Base-by-base conservation (phyloP, 2,113 vertebrate genomes). In the Gopherus evgoodei region DNA sequence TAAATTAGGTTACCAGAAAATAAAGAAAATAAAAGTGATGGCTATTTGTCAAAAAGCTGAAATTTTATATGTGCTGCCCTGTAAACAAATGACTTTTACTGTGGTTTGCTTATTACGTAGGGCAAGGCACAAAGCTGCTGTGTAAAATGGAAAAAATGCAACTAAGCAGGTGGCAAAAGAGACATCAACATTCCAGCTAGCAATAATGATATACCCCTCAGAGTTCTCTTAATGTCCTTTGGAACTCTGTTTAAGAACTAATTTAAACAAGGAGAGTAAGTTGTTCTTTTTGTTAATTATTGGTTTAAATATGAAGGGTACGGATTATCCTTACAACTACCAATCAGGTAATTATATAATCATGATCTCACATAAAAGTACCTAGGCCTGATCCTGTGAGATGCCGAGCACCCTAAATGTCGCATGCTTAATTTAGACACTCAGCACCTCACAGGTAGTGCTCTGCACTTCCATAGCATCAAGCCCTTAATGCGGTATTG, bases 101-200 rank as follows among this genome's bases (percentile, higher is more conserved):
- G 24, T 9, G 52, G 22, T 3, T 75, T 93, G 83, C 24, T 62
- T 84, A 53, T 65, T 65, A 50, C 2, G 86, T 94, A 86, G 42
- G 29, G 69, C 9, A 6, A 82, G 3, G 9, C 38, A 79, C 27
- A 79, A 92, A 86, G 65, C 24, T 59, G 31, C 21, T 5, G 0
- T 29, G 87, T 5, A 85, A 86, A 69, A 88, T 1, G 1, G n/a
- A 87, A 72, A 84, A 91, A 91, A 89, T 65, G 3, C 38, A 85
- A 87, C 57, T 52, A 82, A 65, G 5, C 11, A 5, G 17, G 83
- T 93, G 53, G 53, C 8, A 84, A 69, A 80, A 88, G 16, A 2
- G 0, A 0, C 65, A 91, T 31, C 2, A 0, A 25, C 56, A 31
- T n/a, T 25, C 8, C 0, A 0, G 35, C 16, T 10, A 49, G 24